Base-by-base conservation (phyloP, 2,888 invertebrate genomes). In the Julus scandinavius region DNA sequence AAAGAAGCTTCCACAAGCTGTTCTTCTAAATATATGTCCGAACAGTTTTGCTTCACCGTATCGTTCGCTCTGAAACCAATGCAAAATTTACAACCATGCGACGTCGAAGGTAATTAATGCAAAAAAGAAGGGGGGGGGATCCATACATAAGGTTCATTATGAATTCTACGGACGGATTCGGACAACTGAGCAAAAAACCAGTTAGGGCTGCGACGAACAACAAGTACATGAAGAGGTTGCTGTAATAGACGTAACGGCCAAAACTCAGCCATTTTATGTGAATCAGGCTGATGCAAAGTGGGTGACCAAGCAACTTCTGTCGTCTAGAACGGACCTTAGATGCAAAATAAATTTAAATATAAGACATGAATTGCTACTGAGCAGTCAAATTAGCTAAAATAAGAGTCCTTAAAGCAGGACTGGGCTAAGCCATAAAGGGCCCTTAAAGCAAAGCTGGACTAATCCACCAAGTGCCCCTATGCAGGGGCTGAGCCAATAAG, bases 231-330 rank as follows among this genome's bases (percentile, higher is more conserved):
- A 91, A 88, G 80, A 93, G 92, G 88, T 93, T 93, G 85, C 91
- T 90, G 91, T 93, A 93, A 91, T 93, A 93, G 89, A 93, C 91
- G 89, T 92, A 92, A 87, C 93, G 92, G 1, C 93, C 93, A 90
- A 92, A 92, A 54, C 91, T 91, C 90, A 92, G 92, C 93, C 93
- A 93, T 90, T 93, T 93, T 90, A 93, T 92, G 88, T 92, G 91
- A 54, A 94, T 91, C 80, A 94, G 91, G 40, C 92, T 92, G 11
- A 92, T 92, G 85, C 93, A 93, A 87, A 93, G 91, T 2, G 93
- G 93, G 90, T 94, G 93, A 63, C 92, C 92, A 83, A 94, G 91
- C 87, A 93, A 91, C 87, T 92, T 91, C 89, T 93, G 92, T 89
- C 92, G 91, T 88, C 92, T 91, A 7, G 92, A 91, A 15, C 91